phyloP scores from a whole-genome alignment of 2,888 invertebrate genomes.

The Rosalia funebris region DNA sequence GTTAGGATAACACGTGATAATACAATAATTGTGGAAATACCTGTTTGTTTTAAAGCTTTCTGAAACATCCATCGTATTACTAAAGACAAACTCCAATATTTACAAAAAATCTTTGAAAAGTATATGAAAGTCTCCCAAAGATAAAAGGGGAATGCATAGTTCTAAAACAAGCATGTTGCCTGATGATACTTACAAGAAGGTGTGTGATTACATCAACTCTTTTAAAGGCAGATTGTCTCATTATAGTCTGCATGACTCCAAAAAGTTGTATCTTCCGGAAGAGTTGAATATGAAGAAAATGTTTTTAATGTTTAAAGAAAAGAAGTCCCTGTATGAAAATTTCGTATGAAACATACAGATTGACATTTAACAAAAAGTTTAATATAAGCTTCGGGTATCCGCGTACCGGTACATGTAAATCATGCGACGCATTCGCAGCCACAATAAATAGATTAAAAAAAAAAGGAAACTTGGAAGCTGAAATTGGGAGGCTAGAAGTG shows the following conservation, averaged over 20 bases:
- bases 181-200: background rate
- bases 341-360: conserved; percentile 2
- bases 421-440: background rate
- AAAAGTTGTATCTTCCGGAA: background rate
- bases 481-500: background rate
- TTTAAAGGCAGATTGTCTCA: background rate
- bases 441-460: conserved; percentile 1
- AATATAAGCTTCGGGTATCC: conserved; percentile 5
- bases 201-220: background rate
- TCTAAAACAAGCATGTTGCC: background rate
- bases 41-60: background rate
- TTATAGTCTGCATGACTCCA: background rate
- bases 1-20: background rate
- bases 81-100: conserved; percentile 3
- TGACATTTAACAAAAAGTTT: background rate
- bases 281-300: background rate
- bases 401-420: background rate
- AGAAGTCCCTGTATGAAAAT: background rate
- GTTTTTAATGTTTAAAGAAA: background rate
- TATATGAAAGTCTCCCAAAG: background rate
- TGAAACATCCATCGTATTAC: background rate
- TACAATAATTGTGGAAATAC: background rate
- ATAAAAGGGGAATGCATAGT: background rate
- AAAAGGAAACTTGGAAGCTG: background rate
- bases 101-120: background rate